Evolutionary conservation across 2,888 invertebrate genomes (phyloP).

Genomic region (Koerneria pararmatus): DNA sequence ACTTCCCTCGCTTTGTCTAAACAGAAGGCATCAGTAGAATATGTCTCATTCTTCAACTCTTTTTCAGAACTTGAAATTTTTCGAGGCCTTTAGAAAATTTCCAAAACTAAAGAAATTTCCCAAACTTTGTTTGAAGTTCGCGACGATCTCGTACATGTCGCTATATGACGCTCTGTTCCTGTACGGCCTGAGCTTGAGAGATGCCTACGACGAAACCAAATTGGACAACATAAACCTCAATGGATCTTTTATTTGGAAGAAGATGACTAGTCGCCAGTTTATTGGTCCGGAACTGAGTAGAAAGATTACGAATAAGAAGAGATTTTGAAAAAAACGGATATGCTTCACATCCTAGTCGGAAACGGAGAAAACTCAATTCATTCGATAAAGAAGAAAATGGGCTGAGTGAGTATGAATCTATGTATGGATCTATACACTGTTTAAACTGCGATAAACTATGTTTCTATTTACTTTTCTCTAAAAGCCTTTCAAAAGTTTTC

Average conservation of each 20-base stretch:
- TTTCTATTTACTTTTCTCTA: too few relatives aligned
- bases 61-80: too few relatives aligned
- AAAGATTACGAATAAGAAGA: not conserved
- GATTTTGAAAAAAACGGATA: not conserved
- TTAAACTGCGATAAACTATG: too few relatives aligned
- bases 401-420: too few relatives aligned
- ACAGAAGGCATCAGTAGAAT: too few relatives aligned
- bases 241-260: slow-evolving; percentile 49
- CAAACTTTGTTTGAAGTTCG: slow-evolving; percentile 42
- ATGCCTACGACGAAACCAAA: slow-evolving; percentile 51
- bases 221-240: slow-evolving; percentile 44
- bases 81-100: not conserved
- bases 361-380: too few relatives aligned
- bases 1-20: too few relatives aligned
- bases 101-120: not conserved
- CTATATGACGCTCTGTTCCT: slow-evolving; percentile 56
- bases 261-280: slow-evolving; percentile 55
- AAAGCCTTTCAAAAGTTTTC: too few relatives aligned
- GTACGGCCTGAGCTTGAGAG: slow-evolving; percentile 53
- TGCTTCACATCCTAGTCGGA: not conserved
- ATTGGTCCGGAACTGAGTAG: slow-evolving; percentile 34
- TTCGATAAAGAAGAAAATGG: too few relatives aligned
- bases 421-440: too few relatives aligned
- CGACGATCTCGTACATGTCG: slow-evolving; percentile 55
- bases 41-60: too few relatives aligned